Percentiles rank a stretch among this genome's conserved stretches.
phyloP scores from a whole-genome alignment of 2,113 vertebrate species.

The Dasyornis broadbenti region DNA sequence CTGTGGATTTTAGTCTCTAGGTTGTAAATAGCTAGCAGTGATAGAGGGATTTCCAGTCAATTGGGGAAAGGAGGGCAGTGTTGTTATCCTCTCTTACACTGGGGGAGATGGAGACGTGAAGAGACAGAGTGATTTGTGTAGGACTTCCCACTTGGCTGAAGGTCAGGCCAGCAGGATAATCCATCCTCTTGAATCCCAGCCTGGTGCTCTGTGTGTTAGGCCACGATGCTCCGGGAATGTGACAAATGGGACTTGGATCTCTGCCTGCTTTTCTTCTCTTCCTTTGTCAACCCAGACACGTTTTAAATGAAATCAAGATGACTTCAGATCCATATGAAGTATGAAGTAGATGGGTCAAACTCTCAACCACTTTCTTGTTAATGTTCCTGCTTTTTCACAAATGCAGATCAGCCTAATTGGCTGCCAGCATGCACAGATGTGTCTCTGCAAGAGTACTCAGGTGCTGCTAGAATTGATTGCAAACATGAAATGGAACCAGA shows the following conservation, averaged over 20 bases:
- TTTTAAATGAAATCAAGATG: neutral
- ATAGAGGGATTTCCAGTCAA: neutral
- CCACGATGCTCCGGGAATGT: neutral
- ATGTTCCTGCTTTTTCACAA: neutral
- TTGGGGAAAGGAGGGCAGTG: neutral
- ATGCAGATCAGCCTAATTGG: conserved; percentile 34
- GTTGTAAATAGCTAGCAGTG: neutral
- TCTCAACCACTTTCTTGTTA: neutral
- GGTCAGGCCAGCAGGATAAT: neutral
- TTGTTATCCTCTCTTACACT: neutral
- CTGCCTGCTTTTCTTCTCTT: neutral
- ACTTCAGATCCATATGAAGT: neutral
- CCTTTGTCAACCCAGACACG: neutral
- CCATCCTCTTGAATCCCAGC: neutral
- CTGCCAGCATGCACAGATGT: conserved; percentile 6
- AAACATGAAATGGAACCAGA: neutral
- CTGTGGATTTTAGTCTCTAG: neutral
- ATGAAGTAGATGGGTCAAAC: neutral
- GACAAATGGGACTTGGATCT: neutral
- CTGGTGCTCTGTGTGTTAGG: neutral
- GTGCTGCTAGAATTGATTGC: neutral
- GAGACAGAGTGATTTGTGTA: neutral
- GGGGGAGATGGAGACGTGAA: neutral
- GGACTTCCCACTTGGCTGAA: neutral
- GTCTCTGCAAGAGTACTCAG: neutral